Evolutionary conservation across 2,888 invertebrate genomes (phyloP).

Genomic region (Caradrina kadenii): DNA sequence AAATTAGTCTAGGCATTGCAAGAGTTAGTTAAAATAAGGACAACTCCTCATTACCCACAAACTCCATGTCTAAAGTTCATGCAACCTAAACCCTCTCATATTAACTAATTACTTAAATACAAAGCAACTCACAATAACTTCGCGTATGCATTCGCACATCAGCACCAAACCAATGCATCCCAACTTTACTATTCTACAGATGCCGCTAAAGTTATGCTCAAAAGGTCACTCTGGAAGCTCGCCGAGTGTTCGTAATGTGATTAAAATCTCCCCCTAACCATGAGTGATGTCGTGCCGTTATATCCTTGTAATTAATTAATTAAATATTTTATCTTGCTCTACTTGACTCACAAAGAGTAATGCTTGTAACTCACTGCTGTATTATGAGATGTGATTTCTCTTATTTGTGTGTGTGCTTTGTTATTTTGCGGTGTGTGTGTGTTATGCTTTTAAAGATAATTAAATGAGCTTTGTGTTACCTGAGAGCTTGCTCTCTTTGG

Average conservation of each 20-base stretch:
- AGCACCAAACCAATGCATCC: slow-evolving; percentile 36
- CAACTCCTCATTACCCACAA: background rate
- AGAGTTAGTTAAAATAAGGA: background rate
- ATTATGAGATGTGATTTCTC: slow-evolving; percentile 55
- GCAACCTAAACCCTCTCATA: slow-evolving; percentile 1
- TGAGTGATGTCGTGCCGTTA: slow-evolving; percentile 56
- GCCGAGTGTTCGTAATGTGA: slow-evolving; percentile 68
- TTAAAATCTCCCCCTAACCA: slow-evolving; percentile 70
- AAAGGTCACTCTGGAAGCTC: slow-evolving; percentile 56
- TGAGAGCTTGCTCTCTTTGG: background rate
- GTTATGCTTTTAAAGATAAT: slow-evolving; percentile 31
- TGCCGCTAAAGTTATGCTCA: slow-evolving; percentile 45
- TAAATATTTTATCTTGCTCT: slow-evolving; percentile 65
- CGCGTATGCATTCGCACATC: slow-evolving; percentile 28
- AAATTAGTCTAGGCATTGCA: background rate
- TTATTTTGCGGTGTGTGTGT: slow-evolving; percentile 18
- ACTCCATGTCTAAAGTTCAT: background rate
- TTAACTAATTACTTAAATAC: slow-evolving; percentile 18
- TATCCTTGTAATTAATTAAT: slow-evolving; percentile 65
- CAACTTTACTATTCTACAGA: slow-evolving; percentile 36
- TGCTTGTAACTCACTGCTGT: slow-evolving; percentile 46
- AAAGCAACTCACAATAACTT: slow-evolving; percentile 30
- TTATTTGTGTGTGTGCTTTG: slow-evolving; percentile 48
- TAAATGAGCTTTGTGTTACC: slow-evolving; percentile 18
- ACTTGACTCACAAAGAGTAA: slow-evolving; percentile 55